Evolutionary conservation across 2,888 invertebrate species (phyloP).

Genomic region (Oxytorus armatus): DNA sequence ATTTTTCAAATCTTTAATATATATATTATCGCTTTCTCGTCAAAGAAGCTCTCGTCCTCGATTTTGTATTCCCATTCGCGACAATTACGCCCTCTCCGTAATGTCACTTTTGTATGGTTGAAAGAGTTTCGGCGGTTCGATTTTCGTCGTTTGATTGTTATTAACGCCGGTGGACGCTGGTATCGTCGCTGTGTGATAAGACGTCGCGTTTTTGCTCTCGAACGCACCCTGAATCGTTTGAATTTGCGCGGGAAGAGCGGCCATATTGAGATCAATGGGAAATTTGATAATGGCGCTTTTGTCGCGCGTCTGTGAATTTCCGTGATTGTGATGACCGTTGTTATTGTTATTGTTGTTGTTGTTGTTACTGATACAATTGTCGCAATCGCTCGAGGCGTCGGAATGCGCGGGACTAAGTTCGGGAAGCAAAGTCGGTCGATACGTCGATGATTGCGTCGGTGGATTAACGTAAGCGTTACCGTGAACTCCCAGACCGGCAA

Average conservation of each 20-base stretch:
- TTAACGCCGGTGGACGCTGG: slow-evolving; percentile 48
- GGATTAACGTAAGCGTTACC: slow-evolving; percentile 73
- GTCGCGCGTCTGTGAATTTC: slow-evolving; percentile 58
- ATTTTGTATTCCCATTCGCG: not conserved
- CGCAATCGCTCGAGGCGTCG: slow-evolving; percentile 80
- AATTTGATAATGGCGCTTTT: slow-evolving; percentile 68
- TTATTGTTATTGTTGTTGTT: slow-evolving; percentile 54
- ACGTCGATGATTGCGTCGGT: slow-evolving; percentile 78
- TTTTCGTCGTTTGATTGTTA: slow-evolving; percentile 74
- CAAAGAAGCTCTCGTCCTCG: not conserved
- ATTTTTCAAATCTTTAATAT: not conserved
- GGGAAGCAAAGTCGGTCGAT: slow-evolving; percentile 84
- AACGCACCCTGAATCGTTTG: slow-evolving; percentile 70
- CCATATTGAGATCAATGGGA: slow-evolving; percentile 72
- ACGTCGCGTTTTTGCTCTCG: slow-evolving; percentile 68
- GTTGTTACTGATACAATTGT: slow-evolving; percentile 58
- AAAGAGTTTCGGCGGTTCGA: slow-evolving; percentile 88
- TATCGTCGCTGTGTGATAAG: slow-evolving; percentile 79
- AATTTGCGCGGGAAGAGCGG: slow-evolving; percentile 71
- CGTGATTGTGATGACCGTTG: slow-evolving; percentile 59
- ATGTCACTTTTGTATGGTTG: slow-evolving; percentile 90
- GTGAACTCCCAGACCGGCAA: slow-evolving; percentile 76
- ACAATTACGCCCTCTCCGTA: slow-evolving; percentile 76
- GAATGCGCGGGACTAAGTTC: slow-evolving; percentile 80
- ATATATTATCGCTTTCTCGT: no score